phyloP scores from a whole-genome alignment of 2,797 vertebrate genomes.

The Sebastes matsubarae region DNA sequence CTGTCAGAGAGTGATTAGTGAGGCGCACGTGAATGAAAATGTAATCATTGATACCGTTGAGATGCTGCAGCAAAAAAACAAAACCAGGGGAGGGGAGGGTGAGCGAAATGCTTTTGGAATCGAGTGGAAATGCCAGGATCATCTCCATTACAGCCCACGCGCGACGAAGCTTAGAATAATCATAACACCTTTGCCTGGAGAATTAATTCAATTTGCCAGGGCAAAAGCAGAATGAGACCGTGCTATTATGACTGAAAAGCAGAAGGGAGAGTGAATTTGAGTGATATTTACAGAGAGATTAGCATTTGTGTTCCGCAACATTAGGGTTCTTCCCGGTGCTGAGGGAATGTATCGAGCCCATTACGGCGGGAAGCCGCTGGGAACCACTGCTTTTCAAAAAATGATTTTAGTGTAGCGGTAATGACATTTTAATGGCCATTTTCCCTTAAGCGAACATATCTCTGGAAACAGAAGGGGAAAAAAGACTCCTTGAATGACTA shows the following conservation, averaged over 20 bases:
- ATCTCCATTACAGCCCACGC: slow-evolving; percentile 49
- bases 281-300: slow-evolving; percentile 80
- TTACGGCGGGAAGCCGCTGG: slow-evolving; percentile 69
- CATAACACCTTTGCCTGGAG: slow-evolving; percentile 63
- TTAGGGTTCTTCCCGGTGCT: slow-evolving; percentile 65
- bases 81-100: background rate
- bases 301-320: slow-evolving; percentile 82
- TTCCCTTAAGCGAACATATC: slow-evolving; percentile 77
- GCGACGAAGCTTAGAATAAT: slow-evolving; percentile 54
- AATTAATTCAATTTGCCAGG: slow-evolving; percentile 71
- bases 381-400: slow-evolving; percentile 72
- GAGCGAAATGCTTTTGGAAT: slow-evolving; percentile 34
- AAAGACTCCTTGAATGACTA: slow-evolving; percentile 53
- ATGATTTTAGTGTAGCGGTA: slow-evolving; percentile 74
- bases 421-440: slow-evolving; percentile 83
- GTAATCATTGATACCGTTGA: slow-evolving; percentile 32
- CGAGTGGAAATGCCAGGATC: slow-evolving; percentile 22
- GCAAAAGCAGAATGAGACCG: slow-evolving; percentile 59
- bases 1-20: slow-evolving; percentile 6
- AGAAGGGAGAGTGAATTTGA: slow-evolving; percentile 58
- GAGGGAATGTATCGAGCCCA: slow-evolving; percentile 73
- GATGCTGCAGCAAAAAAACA: slow-evolving; percentile 14
- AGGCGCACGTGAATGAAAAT: slow-evolving; percentile 14
- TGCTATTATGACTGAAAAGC: slow-evolving; percentile 58
- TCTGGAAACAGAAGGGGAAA: slow-evolving; percentile 65